phyloP scores from a whole-genome alignment of 2,888 invertebrate genomes.

The Nomada fabriciana region DNA sequence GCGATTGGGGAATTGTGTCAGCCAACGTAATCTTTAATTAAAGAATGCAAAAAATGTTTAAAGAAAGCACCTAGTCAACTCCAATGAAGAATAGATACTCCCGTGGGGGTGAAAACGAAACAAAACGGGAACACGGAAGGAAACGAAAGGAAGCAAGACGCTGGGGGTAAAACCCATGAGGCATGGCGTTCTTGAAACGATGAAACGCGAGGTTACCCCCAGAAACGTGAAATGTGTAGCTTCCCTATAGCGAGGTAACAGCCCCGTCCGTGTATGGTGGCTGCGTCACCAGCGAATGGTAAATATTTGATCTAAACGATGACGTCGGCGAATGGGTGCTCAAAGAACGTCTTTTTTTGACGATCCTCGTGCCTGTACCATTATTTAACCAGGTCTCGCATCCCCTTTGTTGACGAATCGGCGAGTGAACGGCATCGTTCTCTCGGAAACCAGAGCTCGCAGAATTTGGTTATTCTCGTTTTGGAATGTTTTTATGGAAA shows the following conservation, averaged over 20 bases:
- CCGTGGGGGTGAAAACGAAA: neutral
- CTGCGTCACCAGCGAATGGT: conserved; percentile 37
- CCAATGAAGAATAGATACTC: neutral
- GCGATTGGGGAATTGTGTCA: neutral
- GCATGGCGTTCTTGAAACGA: conserved; percentile 18
- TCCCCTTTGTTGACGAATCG: conserved; percentile 51
- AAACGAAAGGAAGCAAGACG: conserved; percentile 8
- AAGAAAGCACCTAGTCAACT: neutral
- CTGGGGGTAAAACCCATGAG: conserved; percentile 39
- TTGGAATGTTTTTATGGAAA: conserved; percentile 30
- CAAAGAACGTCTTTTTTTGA: conserved; percentile 46
- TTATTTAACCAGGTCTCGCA: conserved; percentile 37
- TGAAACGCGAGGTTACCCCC: neutral
- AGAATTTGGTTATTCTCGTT: conserved; percentile 20
- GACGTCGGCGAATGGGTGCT: conserved; percentile 44
- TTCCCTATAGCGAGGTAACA: conserved; percentile 32
- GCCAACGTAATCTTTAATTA: neutral
- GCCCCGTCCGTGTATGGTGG: conserved; percentile 12
- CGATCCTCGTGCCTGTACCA: conserved; percentile 18
- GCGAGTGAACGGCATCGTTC: conserved; percentile 27
- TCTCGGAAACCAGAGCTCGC: conserved; percentile 31
- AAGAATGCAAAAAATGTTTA: too few species aligned
- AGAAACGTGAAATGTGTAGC: conserved; percentile 30
- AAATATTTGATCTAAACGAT: conserved; percentile 58
- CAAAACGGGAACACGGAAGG: conserved; percentile 3